Evolutionary conservation across 2,888 invertebrate species (phyloP).

Genomic region (Eurytoma californica): DNA sequence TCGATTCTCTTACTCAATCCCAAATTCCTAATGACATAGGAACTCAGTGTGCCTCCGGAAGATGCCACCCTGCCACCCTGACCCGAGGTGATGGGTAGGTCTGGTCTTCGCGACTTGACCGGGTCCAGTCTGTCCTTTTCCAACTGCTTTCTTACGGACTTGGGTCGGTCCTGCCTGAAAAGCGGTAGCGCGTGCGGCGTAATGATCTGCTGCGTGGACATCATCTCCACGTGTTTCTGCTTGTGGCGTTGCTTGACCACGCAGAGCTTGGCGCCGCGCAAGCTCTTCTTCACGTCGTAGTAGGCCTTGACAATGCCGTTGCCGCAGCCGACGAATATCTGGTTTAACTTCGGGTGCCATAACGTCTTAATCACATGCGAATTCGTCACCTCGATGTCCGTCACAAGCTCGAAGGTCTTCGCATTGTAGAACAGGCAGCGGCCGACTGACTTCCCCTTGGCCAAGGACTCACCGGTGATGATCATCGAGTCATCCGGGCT

Average conservation of each 20-base stretch:
- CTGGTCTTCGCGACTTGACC: conserved; percentile 87
- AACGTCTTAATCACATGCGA: conserved; percentile 90
- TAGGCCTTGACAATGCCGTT: conserved; percentile 93
- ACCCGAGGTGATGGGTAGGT: conserved; percentile 91
- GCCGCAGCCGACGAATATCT: conserved; percentile 94
- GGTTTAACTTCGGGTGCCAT: conserved; percentile 99
- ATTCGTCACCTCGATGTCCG: conserved; percentile 85
- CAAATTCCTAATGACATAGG: conserved; percentile 96
- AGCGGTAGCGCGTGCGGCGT: conserved; percentile 97
- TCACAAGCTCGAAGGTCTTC: conserved; percentile 84
- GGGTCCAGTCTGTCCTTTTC: conserved; percentile 94
- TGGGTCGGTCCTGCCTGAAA: conserved; percentile 93
- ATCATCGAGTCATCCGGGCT: conserved; percentile 95
- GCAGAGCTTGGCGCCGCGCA: conserved; percentile 93
- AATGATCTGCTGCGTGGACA: conserved; percentile 94
- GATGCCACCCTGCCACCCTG: conserved; percentile 96
- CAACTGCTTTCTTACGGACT: conserved; percentile 91
- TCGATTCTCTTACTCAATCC: conserved; percentile 94
- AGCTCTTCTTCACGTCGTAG: conserved; percentile 91
- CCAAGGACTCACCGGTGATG: conserved; percentile 90
- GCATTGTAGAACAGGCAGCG: conserved; percentile 87
- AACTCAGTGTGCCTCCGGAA: conserved; percentile 96
- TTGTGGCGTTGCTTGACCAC: conserved; percentile 88
- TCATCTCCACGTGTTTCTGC: conserved; percentile 88
- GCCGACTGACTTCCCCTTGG: conserved; percentile 80